Conservation (phyloP, 2,888 invertebrate genomes). For the Catocala sponsa region DNA sequence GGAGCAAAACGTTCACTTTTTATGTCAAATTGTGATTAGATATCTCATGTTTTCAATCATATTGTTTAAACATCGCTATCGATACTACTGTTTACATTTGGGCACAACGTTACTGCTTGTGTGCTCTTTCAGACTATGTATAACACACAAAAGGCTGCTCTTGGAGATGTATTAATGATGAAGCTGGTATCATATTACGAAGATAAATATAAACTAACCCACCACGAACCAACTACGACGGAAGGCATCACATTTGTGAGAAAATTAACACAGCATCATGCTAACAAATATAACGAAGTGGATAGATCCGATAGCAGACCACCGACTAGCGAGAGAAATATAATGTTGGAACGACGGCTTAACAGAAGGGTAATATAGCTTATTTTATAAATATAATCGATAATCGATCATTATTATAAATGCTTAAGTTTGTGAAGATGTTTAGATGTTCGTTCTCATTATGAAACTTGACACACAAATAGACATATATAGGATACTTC, state of each 20-base stretch:
- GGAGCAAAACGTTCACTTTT: no score
- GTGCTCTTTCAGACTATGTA: conserved; percentile 5
- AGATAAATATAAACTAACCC: conserved; percentile 67
- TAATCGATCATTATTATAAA: no score
- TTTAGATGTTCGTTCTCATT: no score
- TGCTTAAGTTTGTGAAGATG: no score
- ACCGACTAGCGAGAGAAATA: neutral
- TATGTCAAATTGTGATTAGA: no score
- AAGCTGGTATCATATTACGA: conserved; percentile 76
- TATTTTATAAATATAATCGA: no score
- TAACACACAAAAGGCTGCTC: conserved; percentile 54
- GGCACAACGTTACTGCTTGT: neutral
- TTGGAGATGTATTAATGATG: conserved; percentile 71
- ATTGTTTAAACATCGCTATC: no score
- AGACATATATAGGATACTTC: no score
- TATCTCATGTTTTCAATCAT: no score
- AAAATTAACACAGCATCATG: conserved; percentile 11
- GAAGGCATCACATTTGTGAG: conserved; percentile 30
- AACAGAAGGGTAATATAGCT: conserved; percentile 2
- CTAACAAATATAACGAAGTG: conserved; percentile 21
- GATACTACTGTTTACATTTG: neutral
- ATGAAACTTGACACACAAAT: no score
- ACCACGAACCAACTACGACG: conserved; percentile 37
- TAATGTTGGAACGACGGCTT: neutral
- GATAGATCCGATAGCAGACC: conserved; percentile 2